phyloP scores from a whole-genome alignment of 2,888 invertebrate genomes.

The Cryptocephalus primarius region DNA sequence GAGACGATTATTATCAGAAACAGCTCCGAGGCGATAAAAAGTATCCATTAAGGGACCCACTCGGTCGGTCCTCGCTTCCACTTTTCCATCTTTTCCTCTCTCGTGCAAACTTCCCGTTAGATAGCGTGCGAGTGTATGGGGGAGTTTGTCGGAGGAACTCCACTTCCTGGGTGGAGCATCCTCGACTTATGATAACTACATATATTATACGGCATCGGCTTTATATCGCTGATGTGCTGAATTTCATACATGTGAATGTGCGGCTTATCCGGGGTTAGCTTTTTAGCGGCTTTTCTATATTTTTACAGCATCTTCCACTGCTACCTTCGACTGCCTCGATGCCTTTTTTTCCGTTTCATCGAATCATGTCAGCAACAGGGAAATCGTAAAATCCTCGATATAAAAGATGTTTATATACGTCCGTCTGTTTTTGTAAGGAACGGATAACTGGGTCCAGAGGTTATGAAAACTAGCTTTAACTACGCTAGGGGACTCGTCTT shows the following conservation, averaged over 20 bases:
- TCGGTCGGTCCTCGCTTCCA: too few relatives aligned
- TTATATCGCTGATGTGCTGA: conserved; percentile 53
- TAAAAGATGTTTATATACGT: not conserved
- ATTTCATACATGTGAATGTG: conserved; percentile 58
- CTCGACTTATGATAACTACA: conserved; percentile 26
- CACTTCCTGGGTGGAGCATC: too few relatives aligned
- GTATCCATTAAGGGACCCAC: too few relatives aligned
- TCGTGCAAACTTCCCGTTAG: too few relatives aligned
- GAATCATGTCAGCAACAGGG: conserved; percentile 23
- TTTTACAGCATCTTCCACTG: conserved; percentile 25
- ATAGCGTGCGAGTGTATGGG: too few relatives aligned
- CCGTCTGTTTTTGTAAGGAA: not conserved
- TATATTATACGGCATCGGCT: conserved; percentile 36
- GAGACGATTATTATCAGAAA: too few relatives aligned
- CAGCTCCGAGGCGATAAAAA: too few relatives aligned
- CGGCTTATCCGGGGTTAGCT: conserved; percentile 36
- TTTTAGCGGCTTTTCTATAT: conserved; percentile 31
- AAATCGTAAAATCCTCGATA: conserved; percentile 17
- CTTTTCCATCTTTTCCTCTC: too few relatives aligned
- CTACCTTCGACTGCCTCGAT: conserved; percentile 12
- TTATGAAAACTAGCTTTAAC: too few relatives aligned
- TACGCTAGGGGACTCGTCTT: too few relatives aligned
- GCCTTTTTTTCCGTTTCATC: conserved; percentile 11
- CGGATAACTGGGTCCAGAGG: not conserved
- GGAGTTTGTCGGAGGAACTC: too few relatives aligned